Base-by-base conservation (phyloP, 1,140 invertebrate species). In the Contarinia nasturtii region DNA sequence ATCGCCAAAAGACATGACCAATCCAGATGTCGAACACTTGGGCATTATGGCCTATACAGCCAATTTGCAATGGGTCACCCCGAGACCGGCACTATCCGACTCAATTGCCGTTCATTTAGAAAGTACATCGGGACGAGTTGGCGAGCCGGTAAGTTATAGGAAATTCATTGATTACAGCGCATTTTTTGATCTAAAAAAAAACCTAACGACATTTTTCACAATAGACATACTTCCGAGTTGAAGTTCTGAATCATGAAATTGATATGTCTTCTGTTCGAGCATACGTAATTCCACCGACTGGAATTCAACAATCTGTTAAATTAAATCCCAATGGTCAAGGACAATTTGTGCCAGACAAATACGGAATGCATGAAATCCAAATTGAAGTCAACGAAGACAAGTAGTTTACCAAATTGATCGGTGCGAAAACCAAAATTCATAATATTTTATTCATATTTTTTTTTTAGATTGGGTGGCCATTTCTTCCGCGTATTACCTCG, bases 11-110 rank as follows among this genome's bases (percentile, higher is more conserved):
- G 91, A 97, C 58, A 88, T 98, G 80, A 81, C 86, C 42, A 87
- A 92, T 64, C 82, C 80, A 44, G 83, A 94, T 59, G 87, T 92
- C 2, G 91, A 96, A 60, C 90, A 95, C 72, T 72, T 96, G 52
- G 91, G 88, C 7, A 86, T 94, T 50, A 95, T 95, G 92, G 86
- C 90, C 3, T 95, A 94, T 65, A 84, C 83, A 2, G 84, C 88
- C 0, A 75, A 84, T 60, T 89, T 87, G 66, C 83, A 88, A 53
- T 86, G 87, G 77, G 74, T 91, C 15, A 80, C 82, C 41, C 83
- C 87, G 50, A 69, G 85, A 43, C 78, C 81, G 12, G 80, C 82
- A 37, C 72, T 88, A 1, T 79, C 82, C 44, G 81, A 89, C 54
- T 72, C 85, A 60, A 71, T 88, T 46, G 70, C 76, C 49, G 77